Base-by-base conservation (phyloP, 2,888 invertebrate genomes). In the Stramonita haemastoma region DNA sequence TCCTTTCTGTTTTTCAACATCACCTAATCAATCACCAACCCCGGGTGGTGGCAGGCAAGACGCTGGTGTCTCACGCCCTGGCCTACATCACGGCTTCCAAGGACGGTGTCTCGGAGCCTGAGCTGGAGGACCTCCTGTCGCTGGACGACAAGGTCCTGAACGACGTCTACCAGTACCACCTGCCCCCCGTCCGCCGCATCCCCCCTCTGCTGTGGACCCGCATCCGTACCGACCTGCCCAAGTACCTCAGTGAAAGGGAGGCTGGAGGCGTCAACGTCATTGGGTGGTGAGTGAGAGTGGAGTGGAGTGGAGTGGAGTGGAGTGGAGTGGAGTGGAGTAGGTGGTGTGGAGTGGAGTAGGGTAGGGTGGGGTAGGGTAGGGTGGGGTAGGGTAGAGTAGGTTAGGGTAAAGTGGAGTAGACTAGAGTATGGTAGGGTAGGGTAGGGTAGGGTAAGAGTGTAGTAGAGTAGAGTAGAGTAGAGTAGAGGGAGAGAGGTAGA, bases 111-210 rank as follows among this genome's bases (percentile, higher is more conserved):
- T 98, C 99, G 0, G 99, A 99, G 96, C 98, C 99, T 0, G 99
- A 99, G 95, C 97, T 99, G 1, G 99, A 99, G 96, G 99, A 99
- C 96, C 96, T 99, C 91, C 95, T 97, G 81, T 99, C 99, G 0
- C 95, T 99, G 89, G 99, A 99, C 94, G 99, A 99, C 95, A 98
- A 98, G 95, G 91, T 91, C 34, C 96, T 99, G 91, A 99, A 99
- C 95, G 99, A 99, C 95, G 99, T 99, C 0, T 99, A 99, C 95
- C 99, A 99, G 96, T 99, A 99, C 96, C 99, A 99, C 97, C 97
- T 99, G 94, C 99, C 99, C 0, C 99, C 99, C 0, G 98, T 98
- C 0, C 97, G 99, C 90, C 97, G 99, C 91, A 99, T 99, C 91
- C 99, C 99, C 0, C 99, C 99, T 0, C 96, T 99, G 34, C 96